Evolutionary conservation across 2,113 vertebrate species (phyloP).

Genomic region (Sus scrofa): T2T-Sscrofa CM000816.6:59117001-59117500

Average conservation of each 20-base stretch:
- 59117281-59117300: background rate
- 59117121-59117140: background rate
- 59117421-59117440: background rate
- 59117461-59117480: background rate
- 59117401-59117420: background rate
- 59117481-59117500: background rate
- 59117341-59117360: background rate
- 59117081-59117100: background rate
- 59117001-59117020: background rate
- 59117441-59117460: background rate
- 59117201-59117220: background rate
- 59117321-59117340: background rate
- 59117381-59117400: background rate
- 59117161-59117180: background rate
- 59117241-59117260: background rate
- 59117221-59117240: background rate
- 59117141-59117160: background rate
- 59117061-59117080: background rate
- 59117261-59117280: background rate
- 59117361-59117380: background rate
- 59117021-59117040: background rate
- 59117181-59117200: background rate
- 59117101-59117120: background rate
- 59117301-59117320: background rate
- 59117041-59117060: background rate